These are phyloP conservation scores for Acanthurus tractus DNA, from an alignment of 2,797 vertebrate species.

Conservation along the genomic window DNA sequence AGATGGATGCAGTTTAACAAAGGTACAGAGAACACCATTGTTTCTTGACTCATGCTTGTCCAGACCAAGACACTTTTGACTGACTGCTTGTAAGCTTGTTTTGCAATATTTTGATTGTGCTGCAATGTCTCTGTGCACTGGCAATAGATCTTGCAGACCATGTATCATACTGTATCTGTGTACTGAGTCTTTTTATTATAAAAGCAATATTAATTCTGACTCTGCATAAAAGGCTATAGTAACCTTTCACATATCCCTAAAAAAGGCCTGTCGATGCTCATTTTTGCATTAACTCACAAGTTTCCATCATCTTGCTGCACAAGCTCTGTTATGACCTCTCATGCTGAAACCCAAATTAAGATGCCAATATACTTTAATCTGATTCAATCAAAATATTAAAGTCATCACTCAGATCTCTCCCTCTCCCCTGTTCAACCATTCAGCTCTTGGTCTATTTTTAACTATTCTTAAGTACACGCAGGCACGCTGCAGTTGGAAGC, in stretches of 20 bases:
- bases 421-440: slow-evolving; percentile 59
- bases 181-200: neutral
- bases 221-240: slow-evolving; percentile 3
- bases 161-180: neutral
- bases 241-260: neutral
- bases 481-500: slow-evolving; percentile 67
- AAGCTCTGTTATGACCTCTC: slow-evolving; percentile 35
- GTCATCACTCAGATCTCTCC: slow-evolving; percentile 66
- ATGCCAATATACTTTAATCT: slow-evolving; percentile 70
- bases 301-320: slow-evolving; percentile 4
- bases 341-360: slow-evolving; percentile 47
- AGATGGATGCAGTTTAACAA: neutral
- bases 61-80: neutral
- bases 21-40: neutral
- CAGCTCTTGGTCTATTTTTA: slow-evolving; percentile 83
- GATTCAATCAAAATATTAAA: slow-evolving; percentile 77
- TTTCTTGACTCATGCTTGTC: neutral
- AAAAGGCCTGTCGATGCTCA: neutral
- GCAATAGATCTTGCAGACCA: neutral
- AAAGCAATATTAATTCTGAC: slow-evolving; percentile 1
- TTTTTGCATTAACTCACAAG: slow-evolving; percentile 1
- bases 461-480: slow-evolving; percentile 75
- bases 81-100: neutral
- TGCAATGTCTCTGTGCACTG: neutral
- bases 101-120: neutral